Conservation (phyloP, 1,140 invertebrate species). For the Helicoverpa zea region DNA sequence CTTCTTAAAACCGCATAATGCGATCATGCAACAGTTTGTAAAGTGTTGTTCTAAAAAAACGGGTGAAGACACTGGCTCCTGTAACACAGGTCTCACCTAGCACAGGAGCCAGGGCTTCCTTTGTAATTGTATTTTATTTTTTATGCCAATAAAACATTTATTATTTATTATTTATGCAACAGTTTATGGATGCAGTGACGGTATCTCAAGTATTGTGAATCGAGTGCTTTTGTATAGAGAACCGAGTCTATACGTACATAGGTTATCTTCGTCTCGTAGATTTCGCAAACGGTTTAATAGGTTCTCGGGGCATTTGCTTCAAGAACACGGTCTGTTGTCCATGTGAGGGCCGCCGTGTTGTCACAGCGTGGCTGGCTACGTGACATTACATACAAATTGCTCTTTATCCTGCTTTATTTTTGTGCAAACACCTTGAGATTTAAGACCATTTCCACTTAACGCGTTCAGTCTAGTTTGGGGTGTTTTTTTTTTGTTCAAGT, state of each 20-base stretch:
- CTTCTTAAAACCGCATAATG: conserved; percentile 38
- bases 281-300: conserved; percentile 63
- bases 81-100: no score
- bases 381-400: conserved; percentile 66
- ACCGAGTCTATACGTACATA: conserved; percentile 29
- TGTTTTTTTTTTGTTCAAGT: conserved; percentile 1
- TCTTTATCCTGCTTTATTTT: conserved; percentile 62
- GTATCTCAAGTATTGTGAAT: background rate
- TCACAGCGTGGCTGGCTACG: conserved; percentile 62
- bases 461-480: conserved; percentile 27
- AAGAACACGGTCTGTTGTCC: conserved; percentile 61
- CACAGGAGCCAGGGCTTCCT: no score
- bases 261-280: conserved; percentile 30
- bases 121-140: no score
- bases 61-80: no score
- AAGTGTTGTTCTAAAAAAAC: no score
- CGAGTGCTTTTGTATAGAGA: conserved; percentile 1
- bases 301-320: conserved; percentile 57
- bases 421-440: conserved; percentile 58
- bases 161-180: no score
- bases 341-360: conserved; percentile 62
- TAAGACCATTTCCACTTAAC: conserved; percentile 47
- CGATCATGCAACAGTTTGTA: conserved; percentile 38
- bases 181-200: background rate
- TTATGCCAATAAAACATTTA: no score